Percentiles rank a stretch among this genome's conserved stretches.
Evolutionary conservation across 2,888 invertebrate species (phyloP).

Genomic region (Dugesia japonica): DNA sequence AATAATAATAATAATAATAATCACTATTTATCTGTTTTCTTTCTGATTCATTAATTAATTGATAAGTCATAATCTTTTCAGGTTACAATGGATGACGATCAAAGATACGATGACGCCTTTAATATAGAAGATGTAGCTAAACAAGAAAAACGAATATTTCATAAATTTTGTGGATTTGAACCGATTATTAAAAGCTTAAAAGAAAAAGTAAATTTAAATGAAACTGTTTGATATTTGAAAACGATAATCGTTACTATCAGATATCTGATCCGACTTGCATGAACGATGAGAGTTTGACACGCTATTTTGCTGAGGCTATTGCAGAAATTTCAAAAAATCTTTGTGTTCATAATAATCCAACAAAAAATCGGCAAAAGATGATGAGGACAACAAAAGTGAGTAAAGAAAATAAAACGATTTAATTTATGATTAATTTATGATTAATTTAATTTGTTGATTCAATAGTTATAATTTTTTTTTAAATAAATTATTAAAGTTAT

Average conservation of each 20-base stretch:
- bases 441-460: too few species aligned
- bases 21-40: too few species aligned
- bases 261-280: background rate
- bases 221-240: background rate
- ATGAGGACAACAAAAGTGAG: constrained; percentile 32
- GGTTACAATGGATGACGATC: constrained; percentile 33
- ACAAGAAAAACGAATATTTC: background rate
- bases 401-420: too few species aligned
- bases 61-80: background rate
- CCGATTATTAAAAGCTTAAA: constrained; percentile 13
- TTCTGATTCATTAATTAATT: too few species aligned
- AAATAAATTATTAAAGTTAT: too few species aligned
- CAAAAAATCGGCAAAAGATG: constrained; percentile 35
- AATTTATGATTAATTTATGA: too few species aligned
- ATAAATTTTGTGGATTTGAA: constrained; percentile 35
- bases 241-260: background rate
- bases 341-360: background rate
- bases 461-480: too few species aligned
- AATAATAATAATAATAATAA: too few species aligned
- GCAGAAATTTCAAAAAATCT: background rate
- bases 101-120: constrained; percentile 36
- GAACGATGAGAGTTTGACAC: constrained; percentile 7
- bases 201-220: background rate
- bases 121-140: constrained; percentile 32
- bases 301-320: constrained; percentile 7